Evolutionary conservation across 2,113 vertebrate species (phyloP), one percentile per base, ranked within the genome.

Genomic region (Etheostoma spectabile): DNA sequence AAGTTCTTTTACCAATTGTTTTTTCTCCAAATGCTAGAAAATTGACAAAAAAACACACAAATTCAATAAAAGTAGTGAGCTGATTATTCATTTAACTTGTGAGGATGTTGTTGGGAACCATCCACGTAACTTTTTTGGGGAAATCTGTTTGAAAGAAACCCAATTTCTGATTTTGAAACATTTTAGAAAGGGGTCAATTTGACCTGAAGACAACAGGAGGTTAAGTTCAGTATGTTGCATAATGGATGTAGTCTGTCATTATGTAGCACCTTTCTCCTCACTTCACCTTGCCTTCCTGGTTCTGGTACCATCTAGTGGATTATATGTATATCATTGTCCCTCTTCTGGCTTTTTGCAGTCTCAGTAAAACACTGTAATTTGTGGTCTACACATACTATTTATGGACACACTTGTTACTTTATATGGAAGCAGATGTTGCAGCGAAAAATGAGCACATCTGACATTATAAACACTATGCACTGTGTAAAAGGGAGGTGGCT

Each of bases 401-500:
- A 22, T 55, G 65, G 24, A 51, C 27, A 52, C 46, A 24, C n/a
- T 38, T 22, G 53, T 33, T 52, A 71, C 38, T 24, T 6, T 42
- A 21, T 0, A 0, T 16, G 33, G 76, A 65, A 75, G 61, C n/a
- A 0, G 13, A 15, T 72, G 55, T 66, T 27, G 22, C 60, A 18
- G 4, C 38, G 21, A 46, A 65, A 56, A 60, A 56, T 21, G 13
- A 46, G 57, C 51, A 48, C 49, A 74, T 53, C 19, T 79, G 74
- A 56, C 27, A 53, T 60, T 52, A 74, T 35, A 42, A 66, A 49
- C 49, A n/a, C n/a, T 53, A 49, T 76, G 69, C 30, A 55, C 64
- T 24, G 38, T 15, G 45, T 74, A 42, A 69, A 71, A 77, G 33
- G 49, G 3, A 38, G 64, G 60, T 78, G 77, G 24, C 72, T 84